Conservation (phyloP, 2,888 invertebrate species). For the Pammene fasciana region DNA sequence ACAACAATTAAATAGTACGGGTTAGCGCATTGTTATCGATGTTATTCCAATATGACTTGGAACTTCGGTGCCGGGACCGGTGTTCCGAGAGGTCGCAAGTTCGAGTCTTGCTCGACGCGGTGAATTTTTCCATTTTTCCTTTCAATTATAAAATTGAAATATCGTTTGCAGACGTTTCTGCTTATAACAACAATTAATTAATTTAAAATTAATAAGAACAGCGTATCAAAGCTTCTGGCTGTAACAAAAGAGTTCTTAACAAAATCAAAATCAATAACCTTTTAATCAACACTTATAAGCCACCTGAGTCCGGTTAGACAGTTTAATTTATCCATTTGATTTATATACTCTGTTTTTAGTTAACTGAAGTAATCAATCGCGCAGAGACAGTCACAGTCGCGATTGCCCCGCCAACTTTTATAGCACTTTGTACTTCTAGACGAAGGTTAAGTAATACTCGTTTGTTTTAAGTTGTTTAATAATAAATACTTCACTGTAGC, state of each 20-base stretch:
- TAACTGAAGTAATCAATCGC: constrained; percentile 17
- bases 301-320: constrained; percentile 17
- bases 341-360: constrained; percentile 20
- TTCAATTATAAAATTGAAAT: no score
- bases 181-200: no score
- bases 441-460: background rate
- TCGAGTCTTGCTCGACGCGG: no score
- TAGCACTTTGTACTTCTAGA: constrained; percentile 12
- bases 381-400: background rate
- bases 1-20: no score
- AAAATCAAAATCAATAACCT: background rate
- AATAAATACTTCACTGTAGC: background rate
- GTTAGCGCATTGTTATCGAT: no score
- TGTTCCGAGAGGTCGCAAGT: no score
- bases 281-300: constrained; percentile 6
- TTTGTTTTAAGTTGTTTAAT: background rate
- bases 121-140: no score
- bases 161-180: no score
- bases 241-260: background rate
- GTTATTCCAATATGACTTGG: no score
- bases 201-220: no score
- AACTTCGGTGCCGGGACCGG: no score
- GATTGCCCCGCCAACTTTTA: constrained; percentile 10
- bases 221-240: no score
- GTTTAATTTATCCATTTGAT: constrained; percentile 20